These are phyloP conservation scores for Daboia siamensis DNA, from an alignment of 2,113 vertebrate species.

Conservation along the genomic window DNA sequence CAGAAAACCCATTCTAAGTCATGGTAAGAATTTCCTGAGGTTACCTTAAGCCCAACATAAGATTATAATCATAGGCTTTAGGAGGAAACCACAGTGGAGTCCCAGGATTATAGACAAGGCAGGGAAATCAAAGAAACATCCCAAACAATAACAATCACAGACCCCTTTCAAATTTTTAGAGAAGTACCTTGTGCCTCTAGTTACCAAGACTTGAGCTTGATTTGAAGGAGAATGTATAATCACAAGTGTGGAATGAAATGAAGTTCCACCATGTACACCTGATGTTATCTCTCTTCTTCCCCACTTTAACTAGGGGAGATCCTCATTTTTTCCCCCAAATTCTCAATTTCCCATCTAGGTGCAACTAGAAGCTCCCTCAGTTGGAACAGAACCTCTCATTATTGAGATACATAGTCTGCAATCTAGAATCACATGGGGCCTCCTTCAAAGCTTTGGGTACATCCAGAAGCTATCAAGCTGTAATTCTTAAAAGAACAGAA, in stretches of 20 bases:
- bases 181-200: background rate
- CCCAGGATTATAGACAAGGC: background rate
- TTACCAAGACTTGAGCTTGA: background rate
- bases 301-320: background rate
- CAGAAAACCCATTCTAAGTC: background rate
- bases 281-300: background rate
- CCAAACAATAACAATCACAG: background rate
- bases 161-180: background rate
- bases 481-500: background rate
- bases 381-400: background rate
- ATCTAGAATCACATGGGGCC: background rate
- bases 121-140: background rate
- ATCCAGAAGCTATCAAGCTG: background rate
- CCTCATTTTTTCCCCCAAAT: background rate
- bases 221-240: background rate
- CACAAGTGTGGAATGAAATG: background rate
- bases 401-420: background rate
- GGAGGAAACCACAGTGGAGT: background rate
- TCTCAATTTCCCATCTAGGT: background rate
- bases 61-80: background rate
- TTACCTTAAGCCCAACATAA: background rate
- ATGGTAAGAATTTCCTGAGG: background rate
- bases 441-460: background rate
- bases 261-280: background rate
- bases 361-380: background rate